Evolutionary conservation across 2,888 invertebrate species (phyloP).

Genomic region (Hoplodrina blanda): DNA sequence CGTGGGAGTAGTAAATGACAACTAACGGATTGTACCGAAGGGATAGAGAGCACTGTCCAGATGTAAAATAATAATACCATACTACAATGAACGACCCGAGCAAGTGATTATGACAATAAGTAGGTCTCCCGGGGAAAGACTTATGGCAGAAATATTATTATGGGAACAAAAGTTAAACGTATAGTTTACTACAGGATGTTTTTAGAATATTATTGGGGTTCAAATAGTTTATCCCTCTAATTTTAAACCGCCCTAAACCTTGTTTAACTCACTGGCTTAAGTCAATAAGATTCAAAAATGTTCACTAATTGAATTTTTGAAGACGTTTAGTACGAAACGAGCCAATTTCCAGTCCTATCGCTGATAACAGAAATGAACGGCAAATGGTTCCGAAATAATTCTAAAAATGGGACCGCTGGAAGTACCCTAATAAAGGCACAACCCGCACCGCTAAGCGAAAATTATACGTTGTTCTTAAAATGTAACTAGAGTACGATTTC

Average conservation of each 20-base stretch:
- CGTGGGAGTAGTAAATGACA: conserved; percentile 11
- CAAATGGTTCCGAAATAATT: conserved; percentile 39
- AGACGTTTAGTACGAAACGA: conserved; percentile 18
- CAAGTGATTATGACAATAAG: conserved; percentile 28
- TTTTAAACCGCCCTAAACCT: not conserved
- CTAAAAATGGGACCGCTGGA: conserved; percentile 26
- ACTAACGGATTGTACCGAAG: conserved; percentile 28
- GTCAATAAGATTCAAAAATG: conserved; percentile 32
- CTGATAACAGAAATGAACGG: conserved; percentile 34
- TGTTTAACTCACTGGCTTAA: not conserved
- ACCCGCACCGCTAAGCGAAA: not conserved
- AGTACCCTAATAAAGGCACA: conserved; percentile 15
- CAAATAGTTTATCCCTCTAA: not conserved
- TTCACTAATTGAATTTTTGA: conserved; percentile 38
- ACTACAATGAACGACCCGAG: conserved; percentile 11
- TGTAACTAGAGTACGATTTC: conserved; percentile 18
- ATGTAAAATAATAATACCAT: conserved; percentile 30
- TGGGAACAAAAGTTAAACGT: not conserved
- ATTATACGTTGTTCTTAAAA: conserved; percentile 15
- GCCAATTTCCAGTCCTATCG: conserved; percentile 18
- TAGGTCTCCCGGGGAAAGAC: conserved; percentile 10
- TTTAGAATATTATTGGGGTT: too few species aligned
- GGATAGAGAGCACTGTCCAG: conserved; percentile 5
- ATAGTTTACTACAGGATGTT: not conserved
- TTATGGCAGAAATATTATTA: conserved; percentile 8